These are phyloP conservation scores for Embiotoca jacksoni DNA, from an alignment of 2,113 vertebrate species.

Conservation along the genomic window DNA sequence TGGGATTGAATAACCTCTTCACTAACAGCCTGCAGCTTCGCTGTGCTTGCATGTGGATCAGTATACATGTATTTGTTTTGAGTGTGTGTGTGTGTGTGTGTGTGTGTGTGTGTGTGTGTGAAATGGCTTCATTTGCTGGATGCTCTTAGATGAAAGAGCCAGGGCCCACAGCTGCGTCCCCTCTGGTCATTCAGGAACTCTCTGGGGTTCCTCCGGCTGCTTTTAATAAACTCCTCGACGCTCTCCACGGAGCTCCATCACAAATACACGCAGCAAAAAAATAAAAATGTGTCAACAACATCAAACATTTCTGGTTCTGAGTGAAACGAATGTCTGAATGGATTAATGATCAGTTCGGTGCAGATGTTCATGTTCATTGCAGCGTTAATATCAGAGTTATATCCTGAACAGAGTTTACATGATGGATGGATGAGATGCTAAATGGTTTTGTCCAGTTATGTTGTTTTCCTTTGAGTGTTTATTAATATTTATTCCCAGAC, in stretches of 20 bases:
- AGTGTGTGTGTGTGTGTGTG: conserved; percentile 5
- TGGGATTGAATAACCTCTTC: conserved; percentile 68
- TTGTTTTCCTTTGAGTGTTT: no score
- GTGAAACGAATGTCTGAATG: no score
- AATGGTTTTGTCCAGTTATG: no score
- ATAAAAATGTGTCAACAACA: no score
- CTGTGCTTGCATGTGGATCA: conserved; percentile 36
- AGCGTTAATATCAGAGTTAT: no score
- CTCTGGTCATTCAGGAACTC: conserved; percentile 45
- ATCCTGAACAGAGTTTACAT: no score
- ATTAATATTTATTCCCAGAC: no score
- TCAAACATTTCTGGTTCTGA: no score
- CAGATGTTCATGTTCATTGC: no score
- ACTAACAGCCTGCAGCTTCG: conserved; percentile 40
- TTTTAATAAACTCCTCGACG: conserved; percentile 51
- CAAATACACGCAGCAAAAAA: neutral
- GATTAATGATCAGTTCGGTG: no score
- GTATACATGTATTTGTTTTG: conserved; percentile 1
- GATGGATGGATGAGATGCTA: no score
- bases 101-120: conserved; percentile 16
- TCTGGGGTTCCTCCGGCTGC: conserved; percentile 15
- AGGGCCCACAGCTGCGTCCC: conserved; percentile 61
- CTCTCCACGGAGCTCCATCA: conserved; percentile 5
- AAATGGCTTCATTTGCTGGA: neutral
- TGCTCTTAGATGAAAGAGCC: conserved; percentile 69